These are phyloP conservation scores for Onchidella celtica DNA, from an alignment of 2,888 invertebrate species.

Conservation along the genomic window DNA sequence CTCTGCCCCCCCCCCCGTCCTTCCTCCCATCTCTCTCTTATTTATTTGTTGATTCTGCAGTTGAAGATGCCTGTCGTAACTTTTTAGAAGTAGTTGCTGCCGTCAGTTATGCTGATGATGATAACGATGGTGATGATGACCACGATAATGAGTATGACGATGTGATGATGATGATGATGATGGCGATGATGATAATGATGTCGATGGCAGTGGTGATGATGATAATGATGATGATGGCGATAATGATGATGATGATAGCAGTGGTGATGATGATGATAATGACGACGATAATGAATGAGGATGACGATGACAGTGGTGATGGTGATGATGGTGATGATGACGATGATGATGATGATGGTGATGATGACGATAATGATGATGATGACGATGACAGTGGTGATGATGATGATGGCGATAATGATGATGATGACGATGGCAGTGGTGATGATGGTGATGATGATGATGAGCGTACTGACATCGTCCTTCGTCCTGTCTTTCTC, in stretches of 20 bases:
- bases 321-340: not conserved
- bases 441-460: not conserved
- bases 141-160: too few relatives aligned
- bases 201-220: not conserved
- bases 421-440: not conserved
- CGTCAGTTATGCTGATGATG: too few relatives aligned
- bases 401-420: constrained; percentile 17
- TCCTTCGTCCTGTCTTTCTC: too few relatives aligned
- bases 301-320: not conserved
- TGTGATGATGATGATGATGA: not conserved
- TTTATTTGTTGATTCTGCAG: not conserved
- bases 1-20: not conserved
- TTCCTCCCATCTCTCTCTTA: not conserved
- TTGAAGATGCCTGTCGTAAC: too few relatives aligned
- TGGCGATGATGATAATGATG: not conserved
- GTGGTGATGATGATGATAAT: not conserved
- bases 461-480: too few relatives aligned
- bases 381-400: constrained; percentile 21
- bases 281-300: too few relatives aligned
- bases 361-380: not conserved
- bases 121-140: too few relatives aligned
- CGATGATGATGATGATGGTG: not conserved
- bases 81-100: too few relatives aligned
- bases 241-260: not conserved
- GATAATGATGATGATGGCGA: not conserved